phyloP scores from a whole-genome alignment of 2,888 invertebrate genomes.

The Calameuta pallipes region DNA sequence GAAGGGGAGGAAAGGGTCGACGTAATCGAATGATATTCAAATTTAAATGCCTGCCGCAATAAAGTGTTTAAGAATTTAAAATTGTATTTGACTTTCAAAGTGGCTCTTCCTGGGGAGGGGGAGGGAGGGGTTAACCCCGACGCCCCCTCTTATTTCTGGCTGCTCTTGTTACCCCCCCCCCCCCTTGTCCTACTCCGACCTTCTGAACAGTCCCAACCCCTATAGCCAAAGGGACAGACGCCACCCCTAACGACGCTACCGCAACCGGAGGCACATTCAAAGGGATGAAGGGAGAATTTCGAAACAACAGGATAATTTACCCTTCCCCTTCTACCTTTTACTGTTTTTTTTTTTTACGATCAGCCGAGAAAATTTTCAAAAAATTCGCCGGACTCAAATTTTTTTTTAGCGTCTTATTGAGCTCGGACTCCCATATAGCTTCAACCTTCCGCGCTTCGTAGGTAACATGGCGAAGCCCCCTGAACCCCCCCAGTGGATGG shows the following conservation, averaged over 20 bases:
- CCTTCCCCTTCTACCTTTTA: no score
- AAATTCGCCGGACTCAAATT: no score
- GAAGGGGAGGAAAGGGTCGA: constrained; percentile 29
- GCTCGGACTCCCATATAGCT: no score
- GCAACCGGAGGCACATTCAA: neutral
- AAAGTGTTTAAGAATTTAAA: constrained; percentile 60
- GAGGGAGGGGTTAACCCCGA: neutral
- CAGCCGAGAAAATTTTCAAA: no score
- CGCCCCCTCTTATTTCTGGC: neutral
- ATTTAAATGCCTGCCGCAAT: constrained; percentile 59
- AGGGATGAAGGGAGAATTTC: no score
- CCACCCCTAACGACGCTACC: neutral
- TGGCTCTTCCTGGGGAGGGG: constrained; percentile 17
- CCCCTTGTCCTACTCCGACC: neutral
- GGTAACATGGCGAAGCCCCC: no score
- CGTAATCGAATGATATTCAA: constrained; percentile 62
- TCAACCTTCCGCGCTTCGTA: no score
- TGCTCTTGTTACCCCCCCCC: neutral
- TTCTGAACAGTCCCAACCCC: neutral
- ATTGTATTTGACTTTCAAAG: constrained; percentile 60
- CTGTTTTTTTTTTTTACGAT: no score
- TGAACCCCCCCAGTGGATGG: no score
- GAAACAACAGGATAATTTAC: no score
- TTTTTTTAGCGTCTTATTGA: no score
- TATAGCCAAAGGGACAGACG: neutral